Base-by-base conservation (phyloP, 2,797 vertebrate species). In the Rachycentron canadum region DNA sequence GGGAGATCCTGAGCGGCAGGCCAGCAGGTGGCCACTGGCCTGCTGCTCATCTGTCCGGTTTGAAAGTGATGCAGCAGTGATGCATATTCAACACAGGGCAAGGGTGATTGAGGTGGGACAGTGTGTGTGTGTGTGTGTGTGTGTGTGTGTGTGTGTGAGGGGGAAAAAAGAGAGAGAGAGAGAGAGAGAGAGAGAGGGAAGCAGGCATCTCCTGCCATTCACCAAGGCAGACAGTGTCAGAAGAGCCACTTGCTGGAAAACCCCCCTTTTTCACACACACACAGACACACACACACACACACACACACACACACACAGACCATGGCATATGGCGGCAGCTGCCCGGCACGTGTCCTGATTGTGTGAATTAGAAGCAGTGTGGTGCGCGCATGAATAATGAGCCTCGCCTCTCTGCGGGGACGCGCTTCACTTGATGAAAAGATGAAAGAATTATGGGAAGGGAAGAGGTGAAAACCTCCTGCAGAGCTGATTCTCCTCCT, bases 81-180 rank as follows among this genome's bases (percentile, higher is more conserved):
- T 93, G 91, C 91, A 91, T 91, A 90, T 93, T 91, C 85, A 92
- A 89, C 73, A 83, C 40, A 53, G 79, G 78, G 76, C 26, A 47
- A 57, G 76, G 85, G 81, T 77, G 72, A 77, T 12, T 19, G 78
- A 74, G 70, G 70, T 57, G 57, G 64, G 69, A 68, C 65, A 63
- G 40, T 2, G 76, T 58, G 79, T 66, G 73, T 50, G 56, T 49
- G 72, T 79, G 56, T 66, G 63, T 52, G 69, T 61, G 58, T 43
- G 56, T 56, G 64, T 50, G 69, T 66, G 69, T 41, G 59, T 14
- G 50, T 32, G 69, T 38, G 34, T 36, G 9, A 7, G 36, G 32
- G 3, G 32, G 7, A 7, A 32, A 7, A 32, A 7, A 7, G 32
- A 7, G 7, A 8, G 52, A 4, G 59, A 21, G 41, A 19, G 59